These are phyloP conservation scores for Pluvianellus socialis DNA, from an alignment of 2,113 vertebrate species.

Conservation along the genomic window DNA sequence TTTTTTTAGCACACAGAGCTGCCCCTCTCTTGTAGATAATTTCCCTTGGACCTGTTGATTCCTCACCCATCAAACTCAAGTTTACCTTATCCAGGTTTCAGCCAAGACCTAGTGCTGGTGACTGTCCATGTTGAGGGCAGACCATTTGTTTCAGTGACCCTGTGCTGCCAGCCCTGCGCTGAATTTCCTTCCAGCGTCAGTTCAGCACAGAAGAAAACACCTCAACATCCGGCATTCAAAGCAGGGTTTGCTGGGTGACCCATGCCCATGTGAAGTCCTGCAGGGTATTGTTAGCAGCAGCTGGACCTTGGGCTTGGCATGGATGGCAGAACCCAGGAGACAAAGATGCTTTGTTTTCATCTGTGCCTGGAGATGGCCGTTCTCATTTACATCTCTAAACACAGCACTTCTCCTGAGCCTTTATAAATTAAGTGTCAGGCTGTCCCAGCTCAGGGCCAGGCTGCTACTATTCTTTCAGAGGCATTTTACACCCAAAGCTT, in stretches of 20 bases:
- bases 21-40: neutral
- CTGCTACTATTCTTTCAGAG: neutral
- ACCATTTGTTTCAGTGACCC: neutral
- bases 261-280: fast-evolving
- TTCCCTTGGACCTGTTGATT: neutral
- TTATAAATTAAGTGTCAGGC: neutral
- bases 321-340: neutral
- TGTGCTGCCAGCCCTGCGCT: neutral
- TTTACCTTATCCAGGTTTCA: neutral
- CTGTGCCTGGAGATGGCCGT: neutral
- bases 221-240: neutral
- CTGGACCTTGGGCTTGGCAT: neutral
- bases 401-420: neutral
- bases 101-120: neutral
- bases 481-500: neutral
- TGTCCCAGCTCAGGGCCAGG: neutral
- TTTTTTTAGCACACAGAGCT: neutral
- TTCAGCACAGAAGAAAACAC: neutral
- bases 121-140: neutral
- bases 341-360: neutral
- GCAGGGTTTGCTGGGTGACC: neutral
- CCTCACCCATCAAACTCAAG: neutral
- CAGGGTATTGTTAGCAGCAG: neutral
- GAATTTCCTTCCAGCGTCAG: neutral
- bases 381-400: neutral